Evolutionary conservation across 2,888 invertebrate genomes (phyloP).

Genomic region (Himalopsyche japonica): DNA sequence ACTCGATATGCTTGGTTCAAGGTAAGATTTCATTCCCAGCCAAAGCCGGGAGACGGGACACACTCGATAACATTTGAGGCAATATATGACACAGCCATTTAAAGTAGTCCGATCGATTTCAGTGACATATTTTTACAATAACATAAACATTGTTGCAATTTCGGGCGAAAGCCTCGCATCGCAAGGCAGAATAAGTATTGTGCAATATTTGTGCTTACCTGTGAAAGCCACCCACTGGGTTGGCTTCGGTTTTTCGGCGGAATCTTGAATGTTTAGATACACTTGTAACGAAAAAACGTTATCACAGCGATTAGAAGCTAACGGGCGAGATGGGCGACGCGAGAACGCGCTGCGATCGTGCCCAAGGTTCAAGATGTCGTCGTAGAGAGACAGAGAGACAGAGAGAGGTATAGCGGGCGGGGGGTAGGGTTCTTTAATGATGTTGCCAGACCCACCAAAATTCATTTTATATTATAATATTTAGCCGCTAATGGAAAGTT

Average conservation of each 20-base stretch:
- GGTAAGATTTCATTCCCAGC: not conserved
- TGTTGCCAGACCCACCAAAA: conserved; percentile 3
- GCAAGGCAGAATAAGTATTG: not conserved
- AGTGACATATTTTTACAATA: not conserved
- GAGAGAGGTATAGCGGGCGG: not conserved
- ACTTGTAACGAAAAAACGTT: conserved; percentile 61
- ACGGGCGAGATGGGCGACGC: conserved; percentile 19
- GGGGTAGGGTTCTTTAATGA: not conserved
- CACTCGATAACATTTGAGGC: not conserved
- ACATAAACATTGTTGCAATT: conserved; percentile 1
- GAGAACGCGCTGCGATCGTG: conserved; percentile 23
- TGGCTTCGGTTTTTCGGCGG: conserved; percentile 78
- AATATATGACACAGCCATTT: not conserved
- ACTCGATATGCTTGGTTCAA: not conserved
- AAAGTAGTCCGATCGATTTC: not conserved
- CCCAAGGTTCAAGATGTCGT: conserved; percentile 29
- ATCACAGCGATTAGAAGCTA: conserved; percentile 46
- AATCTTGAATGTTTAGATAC: conserved; percentile 76
- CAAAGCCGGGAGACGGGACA: not conserved
- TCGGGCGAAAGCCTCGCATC: not conserved
- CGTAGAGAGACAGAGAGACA: not conserved
- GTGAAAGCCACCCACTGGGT: conserved; percentile 80
- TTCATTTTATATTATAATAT: not conserved
- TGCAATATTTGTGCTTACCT: conserved; percentile 55
- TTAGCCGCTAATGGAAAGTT: not conserved